Percentiles rank a stretch among this genome's conserved stretches.
These are phyloP conservation scores for Mungos mungo DNA, from an alignment of 2,113 vertebrate species.

Conservation along the genomic window DNA sequence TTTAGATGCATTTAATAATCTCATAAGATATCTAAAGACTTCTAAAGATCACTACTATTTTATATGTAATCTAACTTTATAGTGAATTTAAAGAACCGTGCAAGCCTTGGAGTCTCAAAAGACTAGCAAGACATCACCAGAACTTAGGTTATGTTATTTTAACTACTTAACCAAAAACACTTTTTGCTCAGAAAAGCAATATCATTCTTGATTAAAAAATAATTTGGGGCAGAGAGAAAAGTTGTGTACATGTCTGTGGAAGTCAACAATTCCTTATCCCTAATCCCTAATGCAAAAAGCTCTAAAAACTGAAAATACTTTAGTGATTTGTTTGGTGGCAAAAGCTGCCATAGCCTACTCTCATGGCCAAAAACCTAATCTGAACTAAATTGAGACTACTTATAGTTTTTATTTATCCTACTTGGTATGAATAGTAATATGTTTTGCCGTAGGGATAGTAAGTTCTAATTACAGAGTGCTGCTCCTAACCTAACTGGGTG, in stretches of 20 bases:
- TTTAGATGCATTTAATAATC: slow-evolving; percentile 6
- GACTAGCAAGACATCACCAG: background rate
- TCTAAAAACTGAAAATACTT: background rate
- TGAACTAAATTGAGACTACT: background rate
- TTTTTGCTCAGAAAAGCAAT: background rate
- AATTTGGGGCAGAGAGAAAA: background rate
- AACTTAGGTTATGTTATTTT: background rate
- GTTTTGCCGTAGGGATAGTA: background rate
- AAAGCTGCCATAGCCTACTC: background rate
- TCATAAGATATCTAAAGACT: background rate
- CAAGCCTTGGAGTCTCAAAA: background rate
- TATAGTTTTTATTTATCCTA: slow-evolving; percentile 28
- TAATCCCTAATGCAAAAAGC: background rate
- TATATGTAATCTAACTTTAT: background rate
- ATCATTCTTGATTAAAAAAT: background rate
- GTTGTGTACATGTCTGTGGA: background rate
- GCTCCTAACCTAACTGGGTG: background rate
- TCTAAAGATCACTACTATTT: background rate
- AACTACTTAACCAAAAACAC: background rate
- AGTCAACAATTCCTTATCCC: background rate
- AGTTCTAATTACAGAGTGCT: background rate
- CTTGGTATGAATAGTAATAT: background rate
- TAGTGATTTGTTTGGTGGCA: background rate
- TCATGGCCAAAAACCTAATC: background rate
- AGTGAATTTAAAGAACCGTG: slow-evolving; percentile 8